These are phyloP conservation scores for Oncorhynchus kisutch DNA, from an alignment of 2,113 vertebrate species.

Conservation along the genomic window DNA sequence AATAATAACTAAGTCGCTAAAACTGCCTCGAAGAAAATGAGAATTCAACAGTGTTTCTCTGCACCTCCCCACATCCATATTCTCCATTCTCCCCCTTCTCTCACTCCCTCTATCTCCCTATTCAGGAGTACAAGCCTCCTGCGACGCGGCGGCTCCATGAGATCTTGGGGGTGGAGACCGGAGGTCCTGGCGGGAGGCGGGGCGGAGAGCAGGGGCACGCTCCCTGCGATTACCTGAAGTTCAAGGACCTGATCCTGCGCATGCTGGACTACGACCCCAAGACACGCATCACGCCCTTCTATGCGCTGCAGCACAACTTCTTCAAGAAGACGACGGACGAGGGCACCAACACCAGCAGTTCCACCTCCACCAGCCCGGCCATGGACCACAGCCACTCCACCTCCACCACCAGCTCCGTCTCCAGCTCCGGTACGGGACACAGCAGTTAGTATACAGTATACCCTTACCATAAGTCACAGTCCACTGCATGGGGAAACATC, in stretches of 20 bases:
- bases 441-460: slow-evolving; percentile 2
- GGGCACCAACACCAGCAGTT: slow-evolving; percentile 94
- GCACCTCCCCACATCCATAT: not conserved
- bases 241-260: slow-evolving; percentile 94
- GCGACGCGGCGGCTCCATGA: slow-evolving; percentile 91
- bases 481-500: no score
- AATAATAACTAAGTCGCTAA: not conserved
- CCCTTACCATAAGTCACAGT: not conserved
- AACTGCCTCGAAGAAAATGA: not conserved
- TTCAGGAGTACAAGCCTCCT: slow-evolving; percentile 90
- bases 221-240: slow-evolving; percentile 93
- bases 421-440: slow-evolving; percentile 82
- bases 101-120: slow-evolving; percentile 24
- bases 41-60: not conserved
- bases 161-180: slow-evolving; percentile 91
- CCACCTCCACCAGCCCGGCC: slow-evolving; percentile 86
- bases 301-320: slow-evolving; percentile 95
- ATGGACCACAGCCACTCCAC: slow-evolving; percentile 95
- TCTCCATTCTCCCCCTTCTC: slow-evolving; percentile 29
- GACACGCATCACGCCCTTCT: slow-evolving; percentile 92
- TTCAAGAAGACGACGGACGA: slow-evolving; percentile 94
- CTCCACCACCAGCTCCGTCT: slow-evolving; percentile 92
- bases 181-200: slow-evolving; percentile 87
- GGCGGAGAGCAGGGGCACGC: slow-evolving; percentile 90
- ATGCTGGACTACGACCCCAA: slow-evolving; percentile 96